Base-by-base conservation (phyloP, 35 echinoderm and acorn worm genomes). In the Patiria miniata region DNA sequence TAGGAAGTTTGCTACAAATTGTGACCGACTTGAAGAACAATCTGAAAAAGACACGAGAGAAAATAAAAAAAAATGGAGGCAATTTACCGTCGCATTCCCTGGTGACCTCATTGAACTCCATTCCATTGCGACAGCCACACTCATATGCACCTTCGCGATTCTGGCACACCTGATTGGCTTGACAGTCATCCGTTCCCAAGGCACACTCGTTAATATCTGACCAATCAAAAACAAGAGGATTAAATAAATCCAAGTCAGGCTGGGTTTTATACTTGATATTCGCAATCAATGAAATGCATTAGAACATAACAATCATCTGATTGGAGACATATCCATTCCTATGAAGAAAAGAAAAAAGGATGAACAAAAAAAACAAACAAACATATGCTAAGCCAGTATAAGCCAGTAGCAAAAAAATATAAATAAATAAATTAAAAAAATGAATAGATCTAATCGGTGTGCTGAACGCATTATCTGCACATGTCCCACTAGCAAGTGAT, bases 161-260 rank as follows among this genome's bases (percentile, higher is more conserved):
- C 10, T 90, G 87, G 83, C 95, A 98, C 33, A 59, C 68, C 42
- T 98, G 95, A 30, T 91, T 90, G 21, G 21, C 68, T 26, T 57
- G 22, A 73, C 95, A 98, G 81, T 83, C 52, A 87, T 98, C 85
- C 7, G 76, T 69, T 39, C 92, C 89, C 42, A 85, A 81, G 17
- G 85, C 56, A 87, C 95, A 98, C 39, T 98, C 95, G 83, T 98
- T 57, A 21, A 98, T 82, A 94, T 98, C 95, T 98, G 44, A 38
- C 0, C 26, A 42, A 69, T 39, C 68, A 65, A 40, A 23, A n/a
- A 29, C 0, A 51, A 79, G 44, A 14, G 16, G 54, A 56, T 36
- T 0, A 59, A 69, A 83, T 1, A 26, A 36, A 55, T 2, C 26
- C 21, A 79, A 2, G 19, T 79, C 18, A 21, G 5, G 19, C 18